phyloP scores from a whole-genome alignment of 2,797 vertebrate species.

The Mus minutoides region DNA sequence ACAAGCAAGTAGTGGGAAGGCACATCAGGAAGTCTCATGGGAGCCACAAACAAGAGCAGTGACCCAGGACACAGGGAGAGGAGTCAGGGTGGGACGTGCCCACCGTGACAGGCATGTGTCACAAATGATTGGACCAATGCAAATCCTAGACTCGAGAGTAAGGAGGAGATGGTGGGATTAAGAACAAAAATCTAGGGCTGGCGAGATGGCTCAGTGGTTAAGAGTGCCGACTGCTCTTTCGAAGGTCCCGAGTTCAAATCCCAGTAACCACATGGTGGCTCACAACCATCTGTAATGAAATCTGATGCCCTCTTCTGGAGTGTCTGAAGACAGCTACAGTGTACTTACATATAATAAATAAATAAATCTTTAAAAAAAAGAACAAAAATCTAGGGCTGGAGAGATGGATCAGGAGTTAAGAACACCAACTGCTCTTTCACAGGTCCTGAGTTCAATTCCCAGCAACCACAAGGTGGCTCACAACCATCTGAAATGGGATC shows the following conservation, averaged over 20 bases:
- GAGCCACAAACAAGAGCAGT: neutral
- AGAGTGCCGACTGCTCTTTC: neutral
- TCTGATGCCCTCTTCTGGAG: too few relatives aligned
- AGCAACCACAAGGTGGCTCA: neutral
- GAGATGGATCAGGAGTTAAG: neutral
- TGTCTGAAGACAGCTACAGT: neutral
- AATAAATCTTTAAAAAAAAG: neutral
- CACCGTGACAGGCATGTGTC: neutral
- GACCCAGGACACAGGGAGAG: neutral
- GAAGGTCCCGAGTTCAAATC: neutral
- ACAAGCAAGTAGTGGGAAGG: accelerated
- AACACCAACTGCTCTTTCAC: neutral
- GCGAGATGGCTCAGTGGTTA: neutral
- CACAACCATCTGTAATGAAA: too few relatives aligned
- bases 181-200: neutral
- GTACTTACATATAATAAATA: too few relatives aligned
- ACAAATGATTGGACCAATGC: neutral
- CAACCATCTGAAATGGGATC: neutral
- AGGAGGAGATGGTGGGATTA: neutral
- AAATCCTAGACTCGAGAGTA: neutral
- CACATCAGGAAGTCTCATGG: neutral
- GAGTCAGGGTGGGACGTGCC: neutral
- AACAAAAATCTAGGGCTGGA: neutral
- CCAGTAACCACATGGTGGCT: neutral
- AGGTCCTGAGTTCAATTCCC: neutral